Base-by-base conservation (phyloP, 2,888 invertebrate genomes). In the Gandaritis pyraliata region DNA sequence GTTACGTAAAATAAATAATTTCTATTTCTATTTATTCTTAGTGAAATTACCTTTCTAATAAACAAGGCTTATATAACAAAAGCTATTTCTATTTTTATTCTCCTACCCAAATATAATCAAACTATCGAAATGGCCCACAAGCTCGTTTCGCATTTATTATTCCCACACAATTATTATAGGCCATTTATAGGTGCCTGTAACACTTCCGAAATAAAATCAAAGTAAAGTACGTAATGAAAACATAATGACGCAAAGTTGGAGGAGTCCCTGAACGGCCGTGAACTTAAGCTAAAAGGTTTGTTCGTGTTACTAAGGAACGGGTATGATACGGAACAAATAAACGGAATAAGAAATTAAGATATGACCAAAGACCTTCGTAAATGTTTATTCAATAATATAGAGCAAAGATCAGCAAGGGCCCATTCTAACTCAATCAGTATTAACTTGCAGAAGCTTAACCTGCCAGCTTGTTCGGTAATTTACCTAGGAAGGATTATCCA, bases 221-320 rank as follows among this genome's bases (percentile, higher is more conserved):
- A 66, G 64, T 65, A 66, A 67, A 63, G 65, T 66, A 61, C 65
- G 68, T 65, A 70, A 68, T 68, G 70, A 68, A 68, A 68, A 65
- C 66, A 66, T 64, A 66, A 70, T 65, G 66, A 64, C 67, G 64
- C 57, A 30, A 67, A 67, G 62, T 68, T 67, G 54, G 50, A 62
- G 30, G 49, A 58, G 62, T 67, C 70, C 61, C 66, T 55, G 66
- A 70, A 68, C 68, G 70, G 38, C 66, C 68, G 55, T 70, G 70
- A 70, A 70, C 70, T 67, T 65, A 58, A 36, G 55, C 41, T 46
- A 33, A 50, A 48, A 54, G 62, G 49, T 55, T 13, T 58, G 10
- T 62, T 51, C 29, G 51, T 53, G 43, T 12, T 30, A 11, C 41
- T 49, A 49, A 33, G 46, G 46, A 41, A 63, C 50, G 47, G 49